These are phyloP conservation scores for Apis laboriosa DNA, from an alignment of 1,140 invertebrate species.

Conservation along the genomic window DNA sequence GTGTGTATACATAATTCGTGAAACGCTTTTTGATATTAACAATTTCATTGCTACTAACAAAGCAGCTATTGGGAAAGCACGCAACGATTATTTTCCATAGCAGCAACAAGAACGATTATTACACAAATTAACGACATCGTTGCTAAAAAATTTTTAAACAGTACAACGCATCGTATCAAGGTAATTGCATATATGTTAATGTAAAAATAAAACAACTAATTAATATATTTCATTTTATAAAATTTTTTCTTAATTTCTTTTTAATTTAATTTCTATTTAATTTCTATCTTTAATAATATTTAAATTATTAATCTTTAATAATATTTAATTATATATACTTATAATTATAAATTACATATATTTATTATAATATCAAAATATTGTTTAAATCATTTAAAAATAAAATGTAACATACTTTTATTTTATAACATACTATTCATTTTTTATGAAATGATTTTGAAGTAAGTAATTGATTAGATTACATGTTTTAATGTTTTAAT, in stretches of 20 bases:
- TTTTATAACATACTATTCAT: too few species aligned
- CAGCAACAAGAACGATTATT: constrained; percentile 6
- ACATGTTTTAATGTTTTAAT: too few species aligned
- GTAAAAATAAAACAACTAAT: background rate
- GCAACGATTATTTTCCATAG: background rate
- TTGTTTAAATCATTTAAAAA: background rate
- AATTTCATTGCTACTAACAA: background rate
- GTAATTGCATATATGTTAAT: background rate
- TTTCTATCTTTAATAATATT: background rate
- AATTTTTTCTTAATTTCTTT: background rate
- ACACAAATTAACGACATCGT: constrained; percentile 26
- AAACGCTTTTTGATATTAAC: constrained; percentile 17
- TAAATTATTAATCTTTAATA: too few species aligned
- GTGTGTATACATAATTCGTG: constrained; percentile 9
- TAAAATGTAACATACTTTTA: too few species aligned
- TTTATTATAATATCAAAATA: background rate
- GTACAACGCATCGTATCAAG: constrained; percentile 24
- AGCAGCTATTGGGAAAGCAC: background rate
- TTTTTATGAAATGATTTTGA: too few species aligned
- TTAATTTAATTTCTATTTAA: background rate
- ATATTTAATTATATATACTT: background rate
- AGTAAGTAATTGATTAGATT: too few species aligned
- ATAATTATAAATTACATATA: background rate
- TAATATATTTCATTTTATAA: background rate
- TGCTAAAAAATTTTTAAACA: constrained; percentile 12